Evolutionary conservation across 2,888 invertebrate species (phyloP).

Genomic region (Sminthurides aquaticus): DNA sequence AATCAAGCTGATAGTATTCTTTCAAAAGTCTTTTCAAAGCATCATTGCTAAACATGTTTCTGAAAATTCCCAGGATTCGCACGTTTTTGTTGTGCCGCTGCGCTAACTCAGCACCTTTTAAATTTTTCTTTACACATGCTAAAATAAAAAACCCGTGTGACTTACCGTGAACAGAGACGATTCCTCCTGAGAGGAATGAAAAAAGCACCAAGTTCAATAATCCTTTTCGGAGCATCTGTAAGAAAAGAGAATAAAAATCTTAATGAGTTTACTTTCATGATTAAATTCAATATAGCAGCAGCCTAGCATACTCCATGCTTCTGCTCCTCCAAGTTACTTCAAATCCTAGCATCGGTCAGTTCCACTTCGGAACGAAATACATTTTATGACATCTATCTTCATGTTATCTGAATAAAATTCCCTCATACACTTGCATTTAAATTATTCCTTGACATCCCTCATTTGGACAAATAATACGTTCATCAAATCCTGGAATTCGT

Average conservation of each 20-base stretch:
- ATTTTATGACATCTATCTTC: too few species aligned
- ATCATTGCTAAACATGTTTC: background rate
- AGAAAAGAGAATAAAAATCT: conserved; percentile 14
- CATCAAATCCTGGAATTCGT: background rate
- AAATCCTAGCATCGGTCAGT: too few species aligned
- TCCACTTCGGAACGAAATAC: too few species aligned
- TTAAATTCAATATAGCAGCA: background rate
- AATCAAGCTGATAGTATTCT: background rate
- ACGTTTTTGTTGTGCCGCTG: too few species aligned
- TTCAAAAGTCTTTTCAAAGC: background rate
- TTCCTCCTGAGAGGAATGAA: conserved; percentile 32
- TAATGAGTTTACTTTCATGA: background rate
- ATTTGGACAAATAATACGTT: background rate
- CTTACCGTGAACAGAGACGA: conserved; percentile 42
- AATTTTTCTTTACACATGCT: background rate
- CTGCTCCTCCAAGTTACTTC: background rate
- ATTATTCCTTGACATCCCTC: background rate
- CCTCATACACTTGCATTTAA: too few species aligned
- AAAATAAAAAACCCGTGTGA: background rate
- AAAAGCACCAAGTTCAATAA: conserved; percentile 43
- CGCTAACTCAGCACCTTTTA: too few species aligned
- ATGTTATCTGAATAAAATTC: too few species aligned
- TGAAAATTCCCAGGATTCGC: too few species aligned
- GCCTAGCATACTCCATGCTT: background rate
- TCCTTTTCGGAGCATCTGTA: conserved; percentile 41